A percentile compares a stretch with the other conserved stretches of the same genome.
phyloP scores from a whole-genome alignment of 2,797 vertebrate species.

The Harpia harpyja region DNA sequence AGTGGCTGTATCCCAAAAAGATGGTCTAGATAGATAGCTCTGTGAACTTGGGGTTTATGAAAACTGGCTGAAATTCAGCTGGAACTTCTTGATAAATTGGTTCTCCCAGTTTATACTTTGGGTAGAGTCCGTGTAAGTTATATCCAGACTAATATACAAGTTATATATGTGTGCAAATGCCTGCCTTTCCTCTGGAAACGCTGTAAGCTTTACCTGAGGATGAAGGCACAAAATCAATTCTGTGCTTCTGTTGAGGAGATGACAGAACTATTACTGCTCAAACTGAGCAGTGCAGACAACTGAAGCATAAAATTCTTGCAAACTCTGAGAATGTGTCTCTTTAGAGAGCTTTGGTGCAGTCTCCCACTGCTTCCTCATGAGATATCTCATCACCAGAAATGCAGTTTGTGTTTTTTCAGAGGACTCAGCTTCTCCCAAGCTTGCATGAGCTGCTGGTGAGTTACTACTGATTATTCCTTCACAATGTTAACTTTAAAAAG shows the following conservation, averaged over 20 bases:
- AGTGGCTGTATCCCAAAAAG: background rate
- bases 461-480: background rate
- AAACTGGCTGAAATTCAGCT: background rate
- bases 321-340: background rate
- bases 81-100: background rate
- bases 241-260: background rate
- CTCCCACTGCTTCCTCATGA: background rate
- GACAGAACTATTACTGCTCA: constrained; percentile 15
- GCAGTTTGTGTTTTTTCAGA: background rate
- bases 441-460: background rate
- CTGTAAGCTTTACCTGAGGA: background rate
- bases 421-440: background rate
- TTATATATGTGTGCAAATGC: background rate
- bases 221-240: background rate
- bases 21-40: background rate
- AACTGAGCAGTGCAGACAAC: background rate
- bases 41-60: background rate
- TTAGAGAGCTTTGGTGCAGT: background rate
- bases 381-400: background rate
- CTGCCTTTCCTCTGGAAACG: background rate
- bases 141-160: background rate
- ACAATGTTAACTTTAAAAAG: background rate
- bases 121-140: background rate
- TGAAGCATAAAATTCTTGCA: constrained; percentile 3
- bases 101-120: background rate